These are phyloP conservation scores for Drosophila incognita DNA, from an alignment of 2,888 invertebrate genomes.

Conservation along the genomic window DNA sequence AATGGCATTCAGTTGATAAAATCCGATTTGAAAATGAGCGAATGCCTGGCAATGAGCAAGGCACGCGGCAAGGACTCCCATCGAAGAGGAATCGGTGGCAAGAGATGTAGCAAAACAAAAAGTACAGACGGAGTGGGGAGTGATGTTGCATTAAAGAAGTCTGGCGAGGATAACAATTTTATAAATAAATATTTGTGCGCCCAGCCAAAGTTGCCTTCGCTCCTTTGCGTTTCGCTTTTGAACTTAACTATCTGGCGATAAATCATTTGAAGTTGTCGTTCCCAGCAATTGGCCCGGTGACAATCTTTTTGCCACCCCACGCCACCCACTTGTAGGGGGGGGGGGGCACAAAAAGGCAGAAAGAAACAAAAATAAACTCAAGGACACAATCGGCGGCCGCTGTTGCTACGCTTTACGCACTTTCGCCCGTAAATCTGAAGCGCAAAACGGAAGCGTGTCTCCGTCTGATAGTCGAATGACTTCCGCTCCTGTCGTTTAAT, in stretches of 20 bases:
- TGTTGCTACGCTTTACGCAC: constrained; percentile 46
- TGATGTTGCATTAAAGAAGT: constrained; percentile 23
- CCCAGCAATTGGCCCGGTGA: constrained; percentile 75
- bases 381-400: constrained; percentile 43
- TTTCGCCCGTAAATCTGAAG: constrained; percentile 66
- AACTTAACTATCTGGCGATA: constrained; percentile 79
- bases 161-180: constrained; percentile 78
- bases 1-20: constrained; percentile 82
- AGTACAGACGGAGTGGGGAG: not conserved
- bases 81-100: constrained; percentile 29
- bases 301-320: constrained; percentile 58
- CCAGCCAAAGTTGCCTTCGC: constrained; percentile 50
- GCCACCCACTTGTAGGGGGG: not conserved
- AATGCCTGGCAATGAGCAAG: constrained; percentile 79
- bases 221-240: constrained; percentile 74
- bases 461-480: constrained; percentile 78
- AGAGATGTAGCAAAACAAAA: constrained; percentile 55
- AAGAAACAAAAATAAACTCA: constrained; percentile 36
- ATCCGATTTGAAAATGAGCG: constrained; percentile 84
- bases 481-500: constrained; percentile 78
- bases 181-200: constrained; percentile 79
- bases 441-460: constrained; percentile 76
- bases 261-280: constrained; percentile 78
- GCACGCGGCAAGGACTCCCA: constrained; percentile 39
- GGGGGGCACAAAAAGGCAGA: not conserved